Percentiles rank a stretch among this genome's conserved stretches.
Conservation (phyloP, 2,888 invertebrate species). For the Scaptomyza flava region DNA sequence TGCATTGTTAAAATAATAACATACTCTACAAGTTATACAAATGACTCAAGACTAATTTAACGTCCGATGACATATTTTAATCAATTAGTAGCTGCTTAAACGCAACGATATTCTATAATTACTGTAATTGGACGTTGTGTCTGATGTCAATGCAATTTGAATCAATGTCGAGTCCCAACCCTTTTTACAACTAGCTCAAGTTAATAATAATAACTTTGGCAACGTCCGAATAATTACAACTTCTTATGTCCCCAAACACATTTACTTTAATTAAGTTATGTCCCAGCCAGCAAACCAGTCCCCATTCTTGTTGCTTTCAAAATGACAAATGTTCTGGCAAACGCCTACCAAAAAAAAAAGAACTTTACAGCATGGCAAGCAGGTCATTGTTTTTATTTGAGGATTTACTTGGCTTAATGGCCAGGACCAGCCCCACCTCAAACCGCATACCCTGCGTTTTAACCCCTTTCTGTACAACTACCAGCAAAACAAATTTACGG, state of each 20-base stretch:
- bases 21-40: background rate
- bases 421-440: background rate
- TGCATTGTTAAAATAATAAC: too few relatives aligned
- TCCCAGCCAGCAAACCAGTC: slow-evolving; percentile 9
- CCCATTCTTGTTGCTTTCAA: slow-evolving; percentile 30
- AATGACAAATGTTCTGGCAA: slow-evolving; percentile 68
- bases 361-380: slow-evolving; percentile 69
- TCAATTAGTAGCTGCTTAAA: slow-evolving; percentile 8
- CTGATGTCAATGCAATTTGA: slow-evolving; percentile 17
- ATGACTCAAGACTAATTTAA: background rate
- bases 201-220: slow-evolving; percentile 46
- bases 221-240: slow-evolving; percentile 62
- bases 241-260: slow-evolving; percentile 62
- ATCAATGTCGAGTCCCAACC: slow-evolving; percentile 18
- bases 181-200: slow-evolving; percentile 30
- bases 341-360: slow-evolving; percentile 66
- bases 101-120: slow-evolving; percentile 12
- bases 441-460: background rate
- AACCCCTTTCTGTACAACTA: slow-evolving; percentile 47
- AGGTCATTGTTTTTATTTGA: slow-evolving; percentile 74
- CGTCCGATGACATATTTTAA: background rate
- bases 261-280: slow-evolving; percentile 78
- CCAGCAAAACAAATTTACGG: slow-evolving; percentile 74
- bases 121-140: background rate
- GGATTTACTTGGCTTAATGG: slow-evolving; percentile 49